phyloP scores from a whole-genome alignment of 2,113 vertebrate genomes.

The Oostethus manadensis region DNA sequence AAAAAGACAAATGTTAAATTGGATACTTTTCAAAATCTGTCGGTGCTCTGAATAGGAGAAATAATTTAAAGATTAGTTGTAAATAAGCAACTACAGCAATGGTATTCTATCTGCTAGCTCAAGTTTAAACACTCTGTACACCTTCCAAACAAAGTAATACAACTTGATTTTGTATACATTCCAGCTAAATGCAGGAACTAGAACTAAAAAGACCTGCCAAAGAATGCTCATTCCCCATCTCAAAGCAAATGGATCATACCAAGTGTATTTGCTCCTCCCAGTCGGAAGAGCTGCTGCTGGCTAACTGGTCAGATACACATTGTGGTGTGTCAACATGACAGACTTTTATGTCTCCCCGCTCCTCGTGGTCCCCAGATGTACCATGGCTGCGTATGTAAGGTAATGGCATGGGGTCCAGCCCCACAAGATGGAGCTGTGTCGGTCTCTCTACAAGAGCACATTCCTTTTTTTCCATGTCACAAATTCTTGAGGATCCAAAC shows the following conservation, averaged over 20 bases:
- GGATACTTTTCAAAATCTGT: neutral
- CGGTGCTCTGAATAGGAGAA: neutral
- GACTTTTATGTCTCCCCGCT: constrained; percentile 46
- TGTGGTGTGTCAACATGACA: constrained; percentile 63
- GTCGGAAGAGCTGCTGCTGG: constrained; percentile 79
- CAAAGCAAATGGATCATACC: constrained; percentile 67
- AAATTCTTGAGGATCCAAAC: constrained; percentile 32
- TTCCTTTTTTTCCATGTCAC: constrained; percentile 45
- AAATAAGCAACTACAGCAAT: neutral
- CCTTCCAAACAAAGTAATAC: constrained; percentile 9
- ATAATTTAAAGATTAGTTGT: neutral
- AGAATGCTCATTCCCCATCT: neutral
- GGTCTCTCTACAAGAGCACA: constrained; percentile 60
- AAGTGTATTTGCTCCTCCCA: constrained; percentile 92
- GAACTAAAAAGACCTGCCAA: constrained; percentile 31
- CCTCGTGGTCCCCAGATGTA: constrained; percentile 32
- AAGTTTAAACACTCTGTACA: constrained; percentile 2
- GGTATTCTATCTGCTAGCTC: neutral
- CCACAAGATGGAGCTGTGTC: constrained; percentile 74
- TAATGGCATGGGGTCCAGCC: constrained; percentile 58
- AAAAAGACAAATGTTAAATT: neutral
- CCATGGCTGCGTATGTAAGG: constrained; percentile 62
- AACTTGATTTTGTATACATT: constrained; percentile 37
- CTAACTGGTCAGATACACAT: constrained; percentile 75
- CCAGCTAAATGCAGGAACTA: constrained; percentile 5